phyloP scores from a whole-genome alignment of 2,888 invertebrate genomes.

The Himalopsyche anomala region DNA sequence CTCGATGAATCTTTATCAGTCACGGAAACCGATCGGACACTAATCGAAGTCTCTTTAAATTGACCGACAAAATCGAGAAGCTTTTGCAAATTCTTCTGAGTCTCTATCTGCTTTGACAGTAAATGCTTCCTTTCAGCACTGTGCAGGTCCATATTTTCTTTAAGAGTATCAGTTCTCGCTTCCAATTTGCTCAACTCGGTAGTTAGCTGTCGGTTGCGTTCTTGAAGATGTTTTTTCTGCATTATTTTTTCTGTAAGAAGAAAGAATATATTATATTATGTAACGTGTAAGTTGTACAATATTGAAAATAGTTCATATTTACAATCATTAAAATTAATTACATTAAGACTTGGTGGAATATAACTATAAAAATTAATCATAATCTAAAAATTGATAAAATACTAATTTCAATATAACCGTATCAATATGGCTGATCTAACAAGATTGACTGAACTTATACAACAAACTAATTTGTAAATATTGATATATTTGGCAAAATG shows the following conservation, averaged over 20 bases:
- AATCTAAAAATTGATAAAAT: no score
- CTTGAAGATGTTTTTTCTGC: conserved; percentile 73
- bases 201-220: conserved; percentile 74
- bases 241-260: conserved; percentile 71
- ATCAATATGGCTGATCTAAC: no score
- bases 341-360: no score
- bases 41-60: conserved; percentile 67
- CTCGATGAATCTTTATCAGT: conserved; percentile 6
- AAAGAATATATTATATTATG: background rate
- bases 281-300: no score
- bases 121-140: conserved; percentile 74
- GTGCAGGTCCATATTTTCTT: conserved; percentile 74
- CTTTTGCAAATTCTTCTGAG: conserved; percentile 75
- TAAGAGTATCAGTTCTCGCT: conserved; percentile 72
- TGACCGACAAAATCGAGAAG: conserved; percentile 76
- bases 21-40: background rate
- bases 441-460: no score
- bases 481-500: no score
- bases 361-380: no score
- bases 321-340: no score
- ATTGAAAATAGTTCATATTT: no score
- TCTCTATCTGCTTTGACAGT: conserved; percentile 74
- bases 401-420: no score
- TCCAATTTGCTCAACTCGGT: conserved; percentile 74
- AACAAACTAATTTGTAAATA: no score